Evolutionary conservation across 2,797 vertebrate genomes (phyloP).

Genomic region (Catamblyrhynchus diadema): DNA sequence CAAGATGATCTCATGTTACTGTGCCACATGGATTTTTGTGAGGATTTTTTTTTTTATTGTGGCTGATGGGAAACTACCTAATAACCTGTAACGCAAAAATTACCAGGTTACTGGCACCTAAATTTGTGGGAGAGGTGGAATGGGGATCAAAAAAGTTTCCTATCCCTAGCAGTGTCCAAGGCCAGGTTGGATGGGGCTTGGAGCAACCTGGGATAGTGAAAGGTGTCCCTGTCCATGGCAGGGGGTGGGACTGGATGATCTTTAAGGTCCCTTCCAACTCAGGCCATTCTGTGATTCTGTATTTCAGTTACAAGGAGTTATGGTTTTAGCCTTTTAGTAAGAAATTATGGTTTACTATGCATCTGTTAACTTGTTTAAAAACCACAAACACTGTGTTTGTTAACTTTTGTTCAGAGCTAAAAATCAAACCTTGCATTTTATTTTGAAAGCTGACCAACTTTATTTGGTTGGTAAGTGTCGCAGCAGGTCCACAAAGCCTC

Average conservation of each 20-base stretch:
- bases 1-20: background rate
- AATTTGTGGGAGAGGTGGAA: background rate
- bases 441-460: background rate
- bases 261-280: background rate
- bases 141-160: background rate
- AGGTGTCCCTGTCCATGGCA: background rate
- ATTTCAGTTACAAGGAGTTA: background rate
- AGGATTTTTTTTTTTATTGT: background rate
- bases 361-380: background rate
- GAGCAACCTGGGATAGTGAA: background rate
- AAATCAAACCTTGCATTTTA: background rate
- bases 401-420: background rate
- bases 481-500: background rate
- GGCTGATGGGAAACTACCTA: background rate
- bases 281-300: background rate
- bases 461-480: accelerated
- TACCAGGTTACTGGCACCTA: background rate
- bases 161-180: background rate
- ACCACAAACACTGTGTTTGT: background rate
- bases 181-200: accelerated
- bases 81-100: background rate
- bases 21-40: background rate
- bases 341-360: background rate
- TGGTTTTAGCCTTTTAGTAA: background rate
- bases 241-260: background rate